These are phyloP conservation scores for Idaea biselata DNA, from an alignment of 2,888 invertebrate species.

Conservation along the genomic window DNA sequence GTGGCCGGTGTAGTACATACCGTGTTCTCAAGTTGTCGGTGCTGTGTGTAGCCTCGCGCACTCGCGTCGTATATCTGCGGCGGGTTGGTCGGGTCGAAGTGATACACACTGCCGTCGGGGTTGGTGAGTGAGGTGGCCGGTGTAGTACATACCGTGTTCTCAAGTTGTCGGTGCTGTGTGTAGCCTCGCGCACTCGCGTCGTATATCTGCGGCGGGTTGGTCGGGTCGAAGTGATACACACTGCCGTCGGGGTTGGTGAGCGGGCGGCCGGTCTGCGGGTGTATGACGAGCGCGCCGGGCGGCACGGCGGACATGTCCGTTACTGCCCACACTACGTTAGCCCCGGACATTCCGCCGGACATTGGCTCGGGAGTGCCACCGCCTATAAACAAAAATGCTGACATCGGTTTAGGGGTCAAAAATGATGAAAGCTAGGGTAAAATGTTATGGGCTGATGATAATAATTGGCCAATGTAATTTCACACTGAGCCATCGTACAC, in stretches of 20 bases:
- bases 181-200: slow-evolving; percentile 31
- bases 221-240: slow-evolving; percentile 88
- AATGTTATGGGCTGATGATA: too few relatives aligned
- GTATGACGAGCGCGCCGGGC: slow-evolving; percentile 92
- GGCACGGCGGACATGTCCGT: slow-evolving; percentile 92
- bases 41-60: slow-evolving; percentile 25
- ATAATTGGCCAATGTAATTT: too few relatives aligned
- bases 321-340: slow-evolving; percentile 91
- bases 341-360: slow-evolving; percentile 46
- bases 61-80: slow-evolving; percentile 61
- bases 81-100: slow-evolving; percentile 87
- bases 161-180: slow-evolving; percentile 19
- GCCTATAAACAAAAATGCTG: neutral
- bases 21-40: slow-evolving; percentile 18
- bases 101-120: slow-evolving; percentile 89
- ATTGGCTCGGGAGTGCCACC: slow-evolving; percentile 27
- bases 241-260: slow-evolving; percentile 88
- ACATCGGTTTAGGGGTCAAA: too few relatives aligned
- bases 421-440: too few relatives aligned
- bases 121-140: too few relatives aligned
- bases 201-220: slow-evolving; percentile 79
- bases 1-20: too few relatives aligned
- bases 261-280: slow-evolving; percentile 90
- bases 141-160: slow-evolving; percentile 36
- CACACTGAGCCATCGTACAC: too few relatives aligned